A percentile compares a stretch with the other conserved stretches of the same genome.
These are phyloP conservation scores for Palythoa grandis DNA, from an alignment of 92 coral and sea anemone genomes.

Conservation along the genomic window DNA sequence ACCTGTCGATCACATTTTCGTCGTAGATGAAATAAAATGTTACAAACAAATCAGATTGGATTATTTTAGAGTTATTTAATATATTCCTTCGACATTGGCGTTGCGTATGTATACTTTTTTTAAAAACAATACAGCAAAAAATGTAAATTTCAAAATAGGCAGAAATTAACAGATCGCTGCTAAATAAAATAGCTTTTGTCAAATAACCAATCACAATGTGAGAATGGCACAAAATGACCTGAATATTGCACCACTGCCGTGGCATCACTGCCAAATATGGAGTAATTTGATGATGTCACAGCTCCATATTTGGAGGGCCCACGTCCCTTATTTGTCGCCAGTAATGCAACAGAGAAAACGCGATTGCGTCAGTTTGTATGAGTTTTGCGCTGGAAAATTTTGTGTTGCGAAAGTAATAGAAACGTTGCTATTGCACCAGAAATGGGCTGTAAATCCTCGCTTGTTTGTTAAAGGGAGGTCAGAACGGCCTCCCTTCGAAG, in stretches of 20 bases:
- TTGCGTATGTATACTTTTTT: not conserved
- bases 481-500: slow-evolving; percentile 81
- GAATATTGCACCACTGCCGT: slow-evolving; percentile 63
- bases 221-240: slow-evolving; percentile 84
- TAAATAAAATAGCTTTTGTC: slow-evolving; percentile 15
- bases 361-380: slow-evolving; percentile 92
- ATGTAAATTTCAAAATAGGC: slow-evolving; percentile 16
- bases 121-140: not conserved
- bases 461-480: slow-evolving; percentile 88
- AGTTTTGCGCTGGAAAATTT: slow-evolving; percentile 65
- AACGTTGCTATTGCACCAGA: slow-evolving; percentile 64
- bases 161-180: slow-evolving; percentile 17
- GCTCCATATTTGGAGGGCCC: slow-evolving; percentile 43
- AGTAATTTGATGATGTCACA: slow-evolving; percentile 48
- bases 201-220: slow-evolving; percentile 75
- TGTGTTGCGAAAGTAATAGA: slow-evolving; percentile 41
- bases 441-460: slow-evolving; percentile 72
- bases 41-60: not conserved
- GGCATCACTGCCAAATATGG: slow-evolving; percentile 84
- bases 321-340: slow-evolving; percentile 45
- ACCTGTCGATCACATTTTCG: not conserved
- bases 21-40: not conserved
- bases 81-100: not conserved
- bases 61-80: slow-evolving; percentile 3
- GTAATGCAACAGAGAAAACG: slow-evolving; percentile 63